Evolutionary conservation across 2,113 vertebrate genomes (phyloP).

Genomic region (Toxotes jaculatrix): DNA sequence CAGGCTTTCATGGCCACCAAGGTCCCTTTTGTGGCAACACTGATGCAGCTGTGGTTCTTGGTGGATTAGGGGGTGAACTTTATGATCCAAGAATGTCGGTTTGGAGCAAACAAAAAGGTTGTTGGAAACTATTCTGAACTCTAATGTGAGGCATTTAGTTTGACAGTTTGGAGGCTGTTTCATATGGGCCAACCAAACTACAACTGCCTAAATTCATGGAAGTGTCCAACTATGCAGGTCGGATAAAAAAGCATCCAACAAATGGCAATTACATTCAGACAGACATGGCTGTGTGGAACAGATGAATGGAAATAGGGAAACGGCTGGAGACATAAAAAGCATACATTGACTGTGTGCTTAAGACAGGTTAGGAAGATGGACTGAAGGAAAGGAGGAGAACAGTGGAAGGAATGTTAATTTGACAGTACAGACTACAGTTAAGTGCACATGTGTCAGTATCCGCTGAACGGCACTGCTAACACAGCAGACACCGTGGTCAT

Average conservation of each 20-base stretch:
- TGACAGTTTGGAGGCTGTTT: slow-evolving; percentile 29
- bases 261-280: slow-evolving; percentile 38
- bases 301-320: slow-evolving; percentile 41
- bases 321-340: slow-evolving; percentile 11
- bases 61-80: slow-evolving; percentile 24
- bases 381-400: slow-evolving; percentile 37
- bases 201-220: slow-evolving; percentile 11
- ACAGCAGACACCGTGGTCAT: background rate
- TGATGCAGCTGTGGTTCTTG: slow-evolving; percentile 49
- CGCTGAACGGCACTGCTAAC: slow-evolving; percentile 27
- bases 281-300: slow-evolving; percentile 31
- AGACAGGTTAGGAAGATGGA: slow-evolving; percentile 41
- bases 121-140: slow-evolving; percentile 41
- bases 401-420: slow-evolving; percentile 57
- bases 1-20: background rate
- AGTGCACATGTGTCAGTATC: slow-evolving; percentile 27
- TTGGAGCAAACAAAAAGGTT: slow-evolving; percentile 43
- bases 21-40: slow-evolving; percentile 43
- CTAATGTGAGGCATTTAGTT: slow-evolving; percentile 32
- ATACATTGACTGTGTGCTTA: slow-evolving; percentile 38
- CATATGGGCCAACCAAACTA: slow-evolving; percentile 14
- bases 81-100: slow-evolving; percentile 50
- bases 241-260: slow-evolving; percentile 19
- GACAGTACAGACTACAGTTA: slow-evolving; percentile 31
- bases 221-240: slow-evolving; percentile 21